A percentile compares a stretch with the other conserved stretches of the same genome.
Conservation (phyloP, 2,888 invertebrate genomes). For the Pocota personata region DNA sequence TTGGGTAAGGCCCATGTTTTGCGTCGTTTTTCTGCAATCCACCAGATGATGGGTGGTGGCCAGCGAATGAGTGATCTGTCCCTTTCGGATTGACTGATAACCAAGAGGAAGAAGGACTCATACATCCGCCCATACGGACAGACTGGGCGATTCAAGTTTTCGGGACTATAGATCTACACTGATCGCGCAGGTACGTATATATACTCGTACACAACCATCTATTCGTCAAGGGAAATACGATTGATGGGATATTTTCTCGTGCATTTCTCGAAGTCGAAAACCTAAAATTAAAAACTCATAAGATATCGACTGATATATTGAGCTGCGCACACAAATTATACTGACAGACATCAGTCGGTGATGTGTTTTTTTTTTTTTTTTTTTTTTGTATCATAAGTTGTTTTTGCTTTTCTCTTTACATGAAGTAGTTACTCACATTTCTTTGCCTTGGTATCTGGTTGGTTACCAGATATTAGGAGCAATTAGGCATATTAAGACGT, state of each 20-base stretch:
- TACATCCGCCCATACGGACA: slow-evolving; percentile 29
- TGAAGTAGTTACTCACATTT: neutral
- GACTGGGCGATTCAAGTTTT: slow-evolving; percentile 56
- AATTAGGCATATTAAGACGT: slow-evolving; percentile 72
- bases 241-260: slow-evolving; percentile 78
- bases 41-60: slow-evolving; percentile 67
- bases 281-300: slow-evolving; percentile 83
- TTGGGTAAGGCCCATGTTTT: slow-evolving; percentile 20
- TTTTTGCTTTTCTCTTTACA: slow-evolving; percentile 19
- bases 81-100: slow-evolving; percentile 71
- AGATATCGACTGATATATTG: slow-evolving; percentile 83
- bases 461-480: slow-evolving; percentile 71
- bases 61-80: slow-evolving; percentile 67
- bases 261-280: slow-evolving; percentile 75
- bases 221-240: slow-evolving; percentile 77
- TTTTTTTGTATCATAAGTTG: neutral
- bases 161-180: slow-evolving; percentile 56
- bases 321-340: slow-evolving; percentile 78
- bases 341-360: slow-evolving; percentile 77
- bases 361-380: neutral
- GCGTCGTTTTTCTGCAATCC: slow-evolving; percentile 55
- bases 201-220: slow-evolving; percentile 36
- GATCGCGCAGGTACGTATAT: slow-evolving; percentile 47
- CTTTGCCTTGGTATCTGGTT: slow-evolving; percentile 13
- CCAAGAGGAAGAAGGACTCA: slow-evolving; percentile 61